Evolutionary conservation across 2,888 invertebrate species (phyloP).

Genomic region (Galerucella calmariensis): DNA sequence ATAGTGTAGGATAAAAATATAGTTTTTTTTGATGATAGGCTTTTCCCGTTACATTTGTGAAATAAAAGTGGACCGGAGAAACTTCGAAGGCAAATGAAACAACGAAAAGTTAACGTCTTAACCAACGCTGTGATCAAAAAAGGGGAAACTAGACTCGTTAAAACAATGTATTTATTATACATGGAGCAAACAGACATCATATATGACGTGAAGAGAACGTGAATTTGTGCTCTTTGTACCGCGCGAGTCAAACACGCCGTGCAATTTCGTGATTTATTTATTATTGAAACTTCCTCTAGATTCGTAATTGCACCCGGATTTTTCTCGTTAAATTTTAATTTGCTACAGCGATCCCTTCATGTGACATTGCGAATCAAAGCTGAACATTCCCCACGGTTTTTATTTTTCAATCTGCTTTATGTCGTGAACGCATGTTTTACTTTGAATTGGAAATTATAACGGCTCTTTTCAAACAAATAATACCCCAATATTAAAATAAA

Average conservation of each 20-base stretch:
- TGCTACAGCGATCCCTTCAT: conserved; percentile 2
- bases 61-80: not conserved
- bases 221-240: conserved; percentile 16
- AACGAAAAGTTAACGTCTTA: not conserved
- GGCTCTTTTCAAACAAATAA: not conserved
- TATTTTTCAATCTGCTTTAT: conserved; percentile 2
- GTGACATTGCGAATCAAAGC: not conserved
- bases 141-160: conserved; percentile 24
- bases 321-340: conserved; percentile 44
- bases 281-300: conserved; percentile 48
- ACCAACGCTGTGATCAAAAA: not conserved
- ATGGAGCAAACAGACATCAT: conserved; percentile 26
- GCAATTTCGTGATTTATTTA: conserved; percentile 45
- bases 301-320: conserved; percentile 41
- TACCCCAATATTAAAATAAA: not conserved
- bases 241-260: conserved; percentile 35
- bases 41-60: too few species aligned
- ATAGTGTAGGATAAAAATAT: too few species aligned
- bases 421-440: not conserved
- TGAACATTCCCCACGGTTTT: not conserved
- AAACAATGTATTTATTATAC: conserved; percentile 18
- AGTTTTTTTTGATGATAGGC: too few species aligned
- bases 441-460: not conserved
- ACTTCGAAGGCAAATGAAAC: not conserved
- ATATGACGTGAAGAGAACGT: conserved; percentile 23